These are phyloP conservation scores for Crioceris asparagi DNA, from an alignment of 2,888 invertebrate species.

Conservation along the genomic window DNA sequence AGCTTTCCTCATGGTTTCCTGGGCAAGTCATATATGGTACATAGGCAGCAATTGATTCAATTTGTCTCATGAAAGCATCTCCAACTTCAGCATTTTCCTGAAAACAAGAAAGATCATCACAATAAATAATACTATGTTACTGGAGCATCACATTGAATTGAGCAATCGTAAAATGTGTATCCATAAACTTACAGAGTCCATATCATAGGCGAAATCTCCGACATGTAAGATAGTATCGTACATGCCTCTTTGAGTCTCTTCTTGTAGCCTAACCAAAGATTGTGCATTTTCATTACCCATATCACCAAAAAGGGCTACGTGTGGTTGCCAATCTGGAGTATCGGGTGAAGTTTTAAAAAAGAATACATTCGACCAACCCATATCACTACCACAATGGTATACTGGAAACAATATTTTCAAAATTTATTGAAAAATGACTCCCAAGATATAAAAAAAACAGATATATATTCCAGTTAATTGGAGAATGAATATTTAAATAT, in stretches of 20 bases:
- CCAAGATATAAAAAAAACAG: too few species aligned
- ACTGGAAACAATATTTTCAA: conserved; percentile 38
- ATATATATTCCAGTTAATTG: too few species aligned
- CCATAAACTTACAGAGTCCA: conserved; percentile 51
- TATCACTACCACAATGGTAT: conserved; percentile 69
- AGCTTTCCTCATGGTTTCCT: conserved; percentile 83
- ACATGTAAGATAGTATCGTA: conserved; percentile 87
- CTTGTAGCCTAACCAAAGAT: conserved; percentile 72
- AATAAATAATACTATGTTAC: background rate
- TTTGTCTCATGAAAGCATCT: conserved; percentile 87
- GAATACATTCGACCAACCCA: conserved; percentile 76
- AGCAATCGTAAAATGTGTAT: background rate
- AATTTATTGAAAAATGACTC: too few species aligned
- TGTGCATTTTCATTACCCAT: conserved; percentile 89
- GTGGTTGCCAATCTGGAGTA: conserved; percentile 62
- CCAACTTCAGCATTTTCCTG: conserved; percentile 69
- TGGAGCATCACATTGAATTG: background rate
- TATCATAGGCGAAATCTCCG: conserved; percentile 92
- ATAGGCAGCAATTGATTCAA: conserved; percentile 79
- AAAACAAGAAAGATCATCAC: conserved; percentile 9
- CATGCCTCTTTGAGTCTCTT: conserved; percentile 65
- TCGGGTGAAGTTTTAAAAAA: conserved; percentile 62
- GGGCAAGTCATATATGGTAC: conserved; percentile 88
- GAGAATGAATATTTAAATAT: too few species aligned
- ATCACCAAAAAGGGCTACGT: conserved; percentile 83